Evolutionary conservation across 2,113 vertebrate species (phyloP).

Genomic region (Gasterosteus aculeatus): DNA sequence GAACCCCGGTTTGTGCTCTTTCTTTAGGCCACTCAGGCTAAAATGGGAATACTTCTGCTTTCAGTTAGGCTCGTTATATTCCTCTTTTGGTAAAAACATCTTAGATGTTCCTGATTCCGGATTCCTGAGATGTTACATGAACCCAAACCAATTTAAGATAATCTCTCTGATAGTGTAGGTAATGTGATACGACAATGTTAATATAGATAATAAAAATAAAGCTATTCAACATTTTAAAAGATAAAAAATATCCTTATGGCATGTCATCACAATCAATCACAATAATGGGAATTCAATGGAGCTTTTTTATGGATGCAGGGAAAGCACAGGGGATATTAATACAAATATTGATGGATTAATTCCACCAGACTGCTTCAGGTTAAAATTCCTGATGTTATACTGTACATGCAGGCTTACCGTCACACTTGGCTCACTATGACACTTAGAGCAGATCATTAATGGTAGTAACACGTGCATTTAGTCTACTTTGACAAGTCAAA

Average conservation of each 20-base stretch:
- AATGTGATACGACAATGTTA: background rate
- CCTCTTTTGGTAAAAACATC: background rate
- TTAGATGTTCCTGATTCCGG: no score
- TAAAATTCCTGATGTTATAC: background rate
- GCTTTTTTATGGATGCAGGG: background rate
- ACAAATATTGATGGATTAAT: background rate
- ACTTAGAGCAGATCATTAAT: background rate
- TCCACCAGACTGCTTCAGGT: background rate
- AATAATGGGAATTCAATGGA: background rate
- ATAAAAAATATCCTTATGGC: background rate
- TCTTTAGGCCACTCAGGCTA: background rate
- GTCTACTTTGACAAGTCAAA: background rate
- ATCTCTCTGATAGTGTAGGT: background rate
- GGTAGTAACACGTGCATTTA: background rate
- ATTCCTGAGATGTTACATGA: no score
- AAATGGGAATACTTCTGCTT: background rate
- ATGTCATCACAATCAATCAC: background rate
- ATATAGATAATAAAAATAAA: background rate
- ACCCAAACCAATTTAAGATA: no score
- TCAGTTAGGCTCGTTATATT: background rate
- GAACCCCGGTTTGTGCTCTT: background rate
- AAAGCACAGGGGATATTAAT: background rate
- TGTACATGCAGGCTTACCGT: background rate
- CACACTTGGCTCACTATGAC: background rate
- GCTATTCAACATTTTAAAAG: background rate